Percentiles rank a stretch among this genome's conserved stretches.
Evolutionary conservation across 2,797 vertebrate genomes (phyloP).

Genomic region (Threskiornis aethiopicus): DNA sequence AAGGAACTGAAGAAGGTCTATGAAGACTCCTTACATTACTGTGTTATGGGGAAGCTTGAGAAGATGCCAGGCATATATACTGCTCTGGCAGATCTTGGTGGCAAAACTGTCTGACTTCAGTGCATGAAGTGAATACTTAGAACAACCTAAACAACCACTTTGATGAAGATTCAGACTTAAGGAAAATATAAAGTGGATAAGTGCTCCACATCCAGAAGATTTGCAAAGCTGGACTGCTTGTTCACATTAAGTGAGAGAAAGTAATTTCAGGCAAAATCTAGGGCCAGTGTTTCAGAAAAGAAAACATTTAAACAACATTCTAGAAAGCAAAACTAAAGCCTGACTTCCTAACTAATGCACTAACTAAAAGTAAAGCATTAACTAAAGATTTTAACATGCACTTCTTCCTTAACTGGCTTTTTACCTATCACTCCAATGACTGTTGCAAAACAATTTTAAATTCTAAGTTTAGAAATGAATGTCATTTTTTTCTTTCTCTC

Average conservation of each 20-base stretch:
- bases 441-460: background rate
- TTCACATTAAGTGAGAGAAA: background rate
- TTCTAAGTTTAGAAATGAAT: background rate
- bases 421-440: background rate
- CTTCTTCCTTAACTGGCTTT: background rate
- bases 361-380: background rate
- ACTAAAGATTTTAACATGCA: background rate
- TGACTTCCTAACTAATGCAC: background rate
- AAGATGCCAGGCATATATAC: fast-evolving
- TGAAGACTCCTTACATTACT: background rate
- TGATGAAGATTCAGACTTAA: background rate
- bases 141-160: background rate
- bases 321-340: background rate
- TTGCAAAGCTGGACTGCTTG: background rate
- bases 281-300: background rate
- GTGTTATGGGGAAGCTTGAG: background rate
- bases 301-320: background rate
- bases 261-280: background rate
- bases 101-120: background rate
- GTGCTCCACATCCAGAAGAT: background rate
- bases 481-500: background rate
- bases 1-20: background rate
- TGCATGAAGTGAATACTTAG: background rate
- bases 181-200: background rate
- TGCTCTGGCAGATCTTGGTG: background rate